Evolutionary conservation across 2,888 invertebrate species (phyloP).

Genomic region (Nephrotoma appendiculata): DNA sequence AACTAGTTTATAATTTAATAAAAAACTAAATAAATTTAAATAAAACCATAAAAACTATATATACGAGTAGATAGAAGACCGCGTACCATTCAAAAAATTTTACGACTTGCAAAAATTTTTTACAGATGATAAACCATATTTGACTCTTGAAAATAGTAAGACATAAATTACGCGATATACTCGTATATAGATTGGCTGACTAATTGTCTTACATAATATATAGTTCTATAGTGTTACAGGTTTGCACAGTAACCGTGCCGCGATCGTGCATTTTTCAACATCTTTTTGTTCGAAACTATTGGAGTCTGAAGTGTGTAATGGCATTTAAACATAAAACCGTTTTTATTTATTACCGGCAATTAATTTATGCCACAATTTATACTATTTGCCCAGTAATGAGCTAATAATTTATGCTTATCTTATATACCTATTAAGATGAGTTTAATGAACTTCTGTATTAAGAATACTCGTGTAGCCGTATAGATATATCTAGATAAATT

Average conservation of each 20-base stretch:
- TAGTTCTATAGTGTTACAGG: background rate
- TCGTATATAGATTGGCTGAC: background rate
- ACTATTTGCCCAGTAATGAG: background rate
- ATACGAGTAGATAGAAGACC: background rate
- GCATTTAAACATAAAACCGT: background rate
- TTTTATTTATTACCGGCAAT: background rate
- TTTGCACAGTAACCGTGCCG: background rate
- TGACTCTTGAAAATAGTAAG: background rate
- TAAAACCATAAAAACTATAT: background rate
- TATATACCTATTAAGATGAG: background rate
- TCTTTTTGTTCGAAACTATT: background rate
- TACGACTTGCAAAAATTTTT: background rate
- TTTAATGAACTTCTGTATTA: background rate
- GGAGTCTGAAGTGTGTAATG: background rate
- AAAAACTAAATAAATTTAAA: background rate
- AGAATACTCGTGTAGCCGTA: background rate
- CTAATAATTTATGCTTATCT: background rate
- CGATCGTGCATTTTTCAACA: background rate
- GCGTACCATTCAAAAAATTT: background rate
- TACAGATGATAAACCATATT: background rate
- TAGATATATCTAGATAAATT: too few species aligned
- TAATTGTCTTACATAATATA: background rate
- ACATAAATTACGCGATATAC: background rate
- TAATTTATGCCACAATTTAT: background rate
- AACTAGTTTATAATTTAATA: background rate